These are phyloP conservation scores for Drosophila anomelani DNA, from an alignment of 2,888 invertebrate species.

Conservation along the genomic window DNA sequence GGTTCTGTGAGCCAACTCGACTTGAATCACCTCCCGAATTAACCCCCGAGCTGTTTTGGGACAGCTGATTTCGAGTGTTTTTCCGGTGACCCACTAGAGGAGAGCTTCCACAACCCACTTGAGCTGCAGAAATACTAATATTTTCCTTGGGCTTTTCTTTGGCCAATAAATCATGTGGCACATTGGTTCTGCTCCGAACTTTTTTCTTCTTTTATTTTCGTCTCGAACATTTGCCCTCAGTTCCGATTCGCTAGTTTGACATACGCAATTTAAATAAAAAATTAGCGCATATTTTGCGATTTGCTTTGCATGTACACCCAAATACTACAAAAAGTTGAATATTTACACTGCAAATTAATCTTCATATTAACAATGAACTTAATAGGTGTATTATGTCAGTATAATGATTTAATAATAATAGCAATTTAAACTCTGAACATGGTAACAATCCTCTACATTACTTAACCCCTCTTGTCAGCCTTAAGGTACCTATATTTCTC, in stretches of 20 bases:
- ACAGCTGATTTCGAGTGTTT: conserved; percentile 62
- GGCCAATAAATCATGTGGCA: conserved; percentile 70
- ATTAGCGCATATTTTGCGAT: conserved; percentile 41
- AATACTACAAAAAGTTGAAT: conserved; percentile 27
- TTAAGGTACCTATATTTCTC: background rate
- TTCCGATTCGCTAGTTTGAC: conserved; percentile 53
- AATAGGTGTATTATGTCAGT: background rate
- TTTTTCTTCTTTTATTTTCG: background rate
- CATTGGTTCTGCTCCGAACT: conserved; percentile 47
- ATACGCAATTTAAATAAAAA: conserved; percentile 64
- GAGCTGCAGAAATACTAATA: conserved; percentile 26
- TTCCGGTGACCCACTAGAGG: conserved; percentile 62
- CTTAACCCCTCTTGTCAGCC: background rate
- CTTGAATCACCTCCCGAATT: conserved; percentile 27
- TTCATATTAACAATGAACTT: background rate
- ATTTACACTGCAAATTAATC: background rate
- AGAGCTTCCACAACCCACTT: conserved; percentile 28
- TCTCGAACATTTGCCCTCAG: conserved; percentile 12
- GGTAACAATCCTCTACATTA: background rate
- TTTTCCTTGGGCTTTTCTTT: conserved; percentile 43
- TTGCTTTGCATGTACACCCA: conserved; percentile 25
- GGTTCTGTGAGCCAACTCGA: conserved; percentile 19
- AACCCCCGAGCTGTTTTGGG: conserved; percentile 34
- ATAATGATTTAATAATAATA: background rate
- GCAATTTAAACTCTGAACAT: background rate